Percentiles rank a stretch among this genome's conserved stretches.
Evolutionary conservation across 2,113 vertebrate species (phyloP).

Genomic region (Eidolon helvum): DNA sequence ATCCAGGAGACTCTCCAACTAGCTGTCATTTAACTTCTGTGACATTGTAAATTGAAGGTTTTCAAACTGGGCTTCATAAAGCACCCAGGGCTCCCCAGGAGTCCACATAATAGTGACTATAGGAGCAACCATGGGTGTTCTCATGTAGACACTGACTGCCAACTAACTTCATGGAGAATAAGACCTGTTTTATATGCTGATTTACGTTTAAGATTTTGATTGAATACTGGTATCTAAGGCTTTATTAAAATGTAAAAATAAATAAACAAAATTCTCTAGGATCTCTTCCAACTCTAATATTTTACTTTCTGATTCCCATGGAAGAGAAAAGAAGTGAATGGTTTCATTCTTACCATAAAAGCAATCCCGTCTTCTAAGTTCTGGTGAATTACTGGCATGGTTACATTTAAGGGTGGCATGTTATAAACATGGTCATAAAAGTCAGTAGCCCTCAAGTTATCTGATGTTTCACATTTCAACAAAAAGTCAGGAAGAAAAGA

Average conservation of each 20-base stretch:
- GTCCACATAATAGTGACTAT: not conserved
- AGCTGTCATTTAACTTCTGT: not conserved
- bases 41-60: not conserved
- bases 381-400: not conserved
- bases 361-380: not conserved
- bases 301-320: not conserved
- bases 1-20: not conserved
- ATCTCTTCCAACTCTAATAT: not conserved
- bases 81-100: not conserved
- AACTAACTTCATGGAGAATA: not conserved
- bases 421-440: not conserved
- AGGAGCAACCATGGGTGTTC: not conserved
- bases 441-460: not conserved
- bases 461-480: not conserved
- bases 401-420: not conserved
- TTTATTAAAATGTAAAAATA: not conserved
- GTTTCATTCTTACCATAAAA: not conserved
- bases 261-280: not conserved
- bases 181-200: not conserved
- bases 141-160: not conserved
- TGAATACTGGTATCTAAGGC: not conserved
- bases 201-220: conserved; percentile 10
- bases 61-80: not conserved
- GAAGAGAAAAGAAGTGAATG: not conserved
- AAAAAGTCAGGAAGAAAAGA: not conserved